Base-by-base conservation (phyloP, 2,888 invertebrate genomes). In the Troides oblongomaculatus region DNA sequence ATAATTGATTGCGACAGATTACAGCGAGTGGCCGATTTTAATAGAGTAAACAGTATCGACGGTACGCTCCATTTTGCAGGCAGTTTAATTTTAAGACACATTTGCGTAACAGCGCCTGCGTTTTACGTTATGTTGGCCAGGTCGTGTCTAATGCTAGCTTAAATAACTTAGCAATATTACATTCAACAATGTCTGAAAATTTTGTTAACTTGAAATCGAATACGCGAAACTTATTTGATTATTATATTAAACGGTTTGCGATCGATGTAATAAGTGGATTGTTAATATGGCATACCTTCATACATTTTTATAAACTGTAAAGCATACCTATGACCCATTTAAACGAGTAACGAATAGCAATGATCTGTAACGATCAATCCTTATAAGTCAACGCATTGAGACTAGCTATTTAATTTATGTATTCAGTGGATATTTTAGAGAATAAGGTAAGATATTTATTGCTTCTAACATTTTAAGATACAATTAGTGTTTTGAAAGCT, bases 21-120 rank as follows among this genome's bases (percentile, higher is more conserved):
- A 72, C 73, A 74, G 74, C 72, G 69, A 74, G 71, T 71, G 73
- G 74, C 76, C 76, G 75, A 77, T 81, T 53, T 81, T 76, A 77
- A 74, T 79, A 78, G 78, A 78, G 76, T 79, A 78, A 79, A 79
- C 75, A 75, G 71, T 78, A 75, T 74, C 75, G 71, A 75, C 75
- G 71, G 46, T 46, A 46, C 74, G 77, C 74, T 75, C 76, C 72
- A 76, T 74, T 77, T 77, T 75, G 71, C 72, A 64, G 73, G 73
- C 75, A 73, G 75, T 72, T 66, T 74, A 76, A 78, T 75, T 78
- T 78, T 74, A 75, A 77, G 73, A 74, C 75, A 74, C 71, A 80
- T 81, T 81, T 78, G 79, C 78, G 78, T 75, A 79, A 82, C 74
- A 73, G 72, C 72, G 72, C 72, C 68, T 76, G 74, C 74, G 62